Base-by-base conservation (phyloP, 1,140 invertebrate genomes). In the Papilio aristodemus region DNA sequence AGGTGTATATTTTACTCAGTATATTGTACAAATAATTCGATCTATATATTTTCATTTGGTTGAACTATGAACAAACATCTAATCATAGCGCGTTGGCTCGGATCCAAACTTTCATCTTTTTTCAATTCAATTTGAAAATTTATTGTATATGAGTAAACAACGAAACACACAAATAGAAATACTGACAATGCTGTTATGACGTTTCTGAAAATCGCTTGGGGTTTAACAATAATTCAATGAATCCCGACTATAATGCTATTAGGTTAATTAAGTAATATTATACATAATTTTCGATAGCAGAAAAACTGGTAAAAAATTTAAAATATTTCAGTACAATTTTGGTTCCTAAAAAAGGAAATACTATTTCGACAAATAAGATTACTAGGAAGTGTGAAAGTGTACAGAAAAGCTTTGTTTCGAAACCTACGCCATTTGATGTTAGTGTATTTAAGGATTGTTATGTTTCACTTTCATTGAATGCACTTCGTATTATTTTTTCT, bases 121-220 rank as follows among this genome's bases (percentile, higher is more conserved):
- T 46, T 46, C 43, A 46, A 46, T 46, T 46, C 43, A 46, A 46
- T 46, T 46, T 46, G 43, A 46, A 46, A 14, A 14, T 46, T 46
- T 46, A 46, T 54, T 54, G 46, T 22, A 22, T 54, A 19, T 54
- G 22, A 25, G 46, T 54, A 54, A 54, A 54, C 19, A 54, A 54
- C 46, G 22, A 54, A 54, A 10, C 17, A 17, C 46, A 25, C 19
- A 25, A 54, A 54, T 54, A 54, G 46, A 22, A 22, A 11, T 54
- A 25, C n/a, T n/a, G n/a, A 19, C 17, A 25, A 54, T 22, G 46
- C 5, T 54, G 11, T 54, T 54, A 54, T 22, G 19, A 54, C 19
- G 27, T 32, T 22, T 11, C 27, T 9, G 41, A 14, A 43, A 54
- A 54, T 54, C 4, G 46, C 10, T 22, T 10, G 9, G 19, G 9